phyloP scores from a whole-genome alignment of 2,888 invertebrate species.

The Unio delphinus region DNA sequence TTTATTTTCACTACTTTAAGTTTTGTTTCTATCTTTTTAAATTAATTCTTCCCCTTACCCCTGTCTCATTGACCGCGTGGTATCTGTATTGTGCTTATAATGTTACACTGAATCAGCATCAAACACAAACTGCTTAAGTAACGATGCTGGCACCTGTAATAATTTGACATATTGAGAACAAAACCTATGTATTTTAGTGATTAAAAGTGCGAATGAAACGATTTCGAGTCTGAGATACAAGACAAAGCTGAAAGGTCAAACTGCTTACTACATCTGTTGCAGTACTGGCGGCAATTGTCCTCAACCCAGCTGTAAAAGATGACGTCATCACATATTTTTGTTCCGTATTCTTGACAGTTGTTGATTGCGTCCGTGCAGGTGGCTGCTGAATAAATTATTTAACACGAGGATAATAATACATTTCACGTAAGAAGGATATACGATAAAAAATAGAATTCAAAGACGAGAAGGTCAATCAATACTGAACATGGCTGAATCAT shows the following conservation, averaged over 20 bases:
- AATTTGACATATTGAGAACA: background rate
- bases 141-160: background rate
- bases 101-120: background rate
- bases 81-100: background rate
- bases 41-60: background rate
- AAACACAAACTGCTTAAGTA: background rate
- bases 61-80: no score
- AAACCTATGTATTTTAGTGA: background rate
- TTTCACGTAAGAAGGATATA: no score
- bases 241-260: background rate
- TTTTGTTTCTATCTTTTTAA: background rate
- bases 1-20: background rate
- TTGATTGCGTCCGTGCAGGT: constrained; percentile 16
- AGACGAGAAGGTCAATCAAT: no score
- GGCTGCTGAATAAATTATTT: background rate
- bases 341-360: constrained; percentile 24
- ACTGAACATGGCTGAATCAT: no score
- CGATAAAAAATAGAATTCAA: no score
- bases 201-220: background rate
- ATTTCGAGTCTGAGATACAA: no score
- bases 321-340: constrained; percentile 19
- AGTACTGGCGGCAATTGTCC: constrained; percentile 27
- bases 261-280: constrained; percentile 30
- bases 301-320: constrained; percentile 29
- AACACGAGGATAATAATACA: background rate